Percentiles rank a stretch among this genome's conserved stretches.
phyloP scores from a whole-genome alignment of 2,113 vertebrate species.

The Paralichthys olivaceus region DNA sequence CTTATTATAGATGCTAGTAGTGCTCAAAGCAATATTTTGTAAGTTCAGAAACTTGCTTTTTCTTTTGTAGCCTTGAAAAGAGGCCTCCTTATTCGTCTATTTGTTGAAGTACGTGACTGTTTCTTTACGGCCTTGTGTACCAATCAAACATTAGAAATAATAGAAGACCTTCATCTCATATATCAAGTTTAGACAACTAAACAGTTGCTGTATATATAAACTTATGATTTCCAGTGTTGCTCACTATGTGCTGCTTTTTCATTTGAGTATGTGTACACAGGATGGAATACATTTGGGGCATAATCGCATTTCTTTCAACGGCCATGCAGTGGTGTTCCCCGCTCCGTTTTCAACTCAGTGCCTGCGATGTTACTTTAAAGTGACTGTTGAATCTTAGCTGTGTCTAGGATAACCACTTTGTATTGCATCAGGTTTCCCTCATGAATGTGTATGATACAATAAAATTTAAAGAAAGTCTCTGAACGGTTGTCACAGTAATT shows the following conservation, averaged over 20 bases:
- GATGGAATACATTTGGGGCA: not conserved
- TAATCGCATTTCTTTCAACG: conserved; percentile 13
- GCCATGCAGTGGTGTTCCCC: not conserved
- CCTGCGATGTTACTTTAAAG: conserved; percentile 25
- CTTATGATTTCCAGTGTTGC: conserved; percentile 22
- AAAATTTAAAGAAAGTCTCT: conserved; percentile 29
- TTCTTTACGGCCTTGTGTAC: conserved; percentile 27
- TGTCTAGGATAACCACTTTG: conserved; percentile 19
- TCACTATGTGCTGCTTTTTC: conserved; percentile 26
- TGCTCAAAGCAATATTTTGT: conserved; percentile 11
- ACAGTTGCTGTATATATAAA: conserved; percentile 45
- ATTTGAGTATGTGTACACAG: conserved; percentile 15
- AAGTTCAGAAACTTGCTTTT: conserved; percentile 23
- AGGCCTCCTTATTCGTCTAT: not conserved
- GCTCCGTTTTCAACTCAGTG: not conserved
- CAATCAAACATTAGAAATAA: conserved; percentile 14
- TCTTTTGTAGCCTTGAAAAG: conserved; percentile 21
- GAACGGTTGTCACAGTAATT: not conserved
- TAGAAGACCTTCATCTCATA: conserved; percentile 8
- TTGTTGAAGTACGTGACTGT: conserved; percentile 21
- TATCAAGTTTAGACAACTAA: not conserved
- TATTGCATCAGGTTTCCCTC: conserved; percentile 36
- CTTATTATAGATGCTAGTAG: conserved; percentile 25
- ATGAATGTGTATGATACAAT: conserved; percentile 50
- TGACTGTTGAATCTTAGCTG: conserved; percentile 35